Percentiles rank a stretch among this genome's conserved stretches.
These are phyloP conservation scores for Zootoca vivipara DNA, from an alignment of 2,113 vertebrate species.

Conservation along the genomic window DNA sequence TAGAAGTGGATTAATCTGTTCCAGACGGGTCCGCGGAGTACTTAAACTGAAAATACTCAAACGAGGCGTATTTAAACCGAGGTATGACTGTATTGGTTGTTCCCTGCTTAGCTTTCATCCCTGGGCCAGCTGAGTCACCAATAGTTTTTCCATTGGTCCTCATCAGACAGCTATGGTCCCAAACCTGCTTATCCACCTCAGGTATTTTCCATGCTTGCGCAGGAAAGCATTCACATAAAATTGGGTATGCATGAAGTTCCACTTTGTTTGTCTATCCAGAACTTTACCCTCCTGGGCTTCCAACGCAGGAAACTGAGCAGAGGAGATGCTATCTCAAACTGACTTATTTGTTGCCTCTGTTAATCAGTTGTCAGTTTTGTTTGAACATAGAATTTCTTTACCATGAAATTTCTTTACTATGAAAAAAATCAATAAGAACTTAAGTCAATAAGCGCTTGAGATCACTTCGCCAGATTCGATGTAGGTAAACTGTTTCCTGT, in stretches of 20 bases:
- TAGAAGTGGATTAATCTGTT: too few species aligned
- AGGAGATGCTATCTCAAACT: not conserved
- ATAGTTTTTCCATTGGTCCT: too few species aligned
- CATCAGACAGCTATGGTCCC: not conserved
- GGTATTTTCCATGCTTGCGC: not conserved
- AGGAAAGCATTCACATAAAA: not conserved
- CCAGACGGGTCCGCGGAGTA: too few species aligned
- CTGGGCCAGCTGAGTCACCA: too few species aligned
- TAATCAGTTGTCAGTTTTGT: not conserved
- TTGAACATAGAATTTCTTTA: not conserved
- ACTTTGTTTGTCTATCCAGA: not conserved
- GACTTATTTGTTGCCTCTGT: not conserved
- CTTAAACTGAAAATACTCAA: too few species aligned
- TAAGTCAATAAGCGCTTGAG: not conserved
- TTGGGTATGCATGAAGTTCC: not conserved
- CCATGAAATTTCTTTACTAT: not conserved
- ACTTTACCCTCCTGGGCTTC: not conserved
- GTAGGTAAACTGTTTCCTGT: not conserved
- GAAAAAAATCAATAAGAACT: not conserved
- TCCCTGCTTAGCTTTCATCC: too few species aligned
- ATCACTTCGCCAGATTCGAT: not conserved
- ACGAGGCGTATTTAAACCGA: too few species aligned
- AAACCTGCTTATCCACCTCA: not conserved
- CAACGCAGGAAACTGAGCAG: not conserved
- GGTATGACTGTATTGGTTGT: too few species aligned